These are phyloP conservation scores for Eupeodes luniger DNA, from an alignment of 2,888 invertebrate species.

Conservation along the genomic window DNA sequence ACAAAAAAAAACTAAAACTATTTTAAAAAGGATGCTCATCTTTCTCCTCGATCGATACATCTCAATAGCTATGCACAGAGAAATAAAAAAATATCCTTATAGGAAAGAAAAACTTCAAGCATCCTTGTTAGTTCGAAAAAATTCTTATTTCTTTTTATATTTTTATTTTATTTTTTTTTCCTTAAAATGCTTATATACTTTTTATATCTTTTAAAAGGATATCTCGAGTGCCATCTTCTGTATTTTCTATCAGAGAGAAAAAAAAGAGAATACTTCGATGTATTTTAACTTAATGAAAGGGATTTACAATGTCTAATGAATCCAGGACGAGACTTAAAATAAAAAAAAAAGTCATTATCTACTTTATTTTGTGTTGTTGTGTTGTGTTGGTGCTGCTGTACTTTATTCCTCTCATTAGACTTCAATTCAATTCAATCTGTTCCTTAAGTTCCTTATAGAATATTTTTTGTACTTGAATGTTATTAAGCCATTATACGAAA, in stretches of 20 bases:
- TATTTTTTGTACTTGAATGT: neutral
- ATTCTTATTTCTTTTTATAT: slow-evolving; percentile 38
- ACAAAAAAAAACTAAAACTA: neutral
- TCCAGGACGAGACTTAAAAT: slow-evolving; percentile 40
- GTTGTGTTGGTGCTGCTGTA: neutral
- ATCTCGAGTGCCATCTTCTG: slow-evolving; percentile 41
- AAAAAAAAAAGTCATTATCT: slow-evolving; percentile 63
- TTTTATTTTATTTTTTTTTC: slow-evolving; percentile 3
- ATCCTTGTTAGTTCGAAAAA: slow-evolving; percentile 66
- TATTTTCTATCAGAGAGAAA: slow-evolving; percentile 7
- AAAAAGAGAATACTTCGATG: neutral
- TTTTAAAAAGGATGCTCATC: slow-evolving; percentile 48
- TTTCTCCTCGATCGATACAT: slow-evolving; percentile 61
- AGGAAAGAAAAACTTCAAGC: slow-evolving; percentile 46
- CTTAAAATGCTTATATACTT: neutral
- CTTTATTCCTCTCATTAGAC: slow-evolving; percentile 50
- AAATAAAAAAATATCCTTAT: slow-evolving; percentile 19
- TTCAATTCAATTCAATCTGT: slow-evolving; percentile 43
- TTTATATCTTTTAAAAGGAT: slow-evolving; percentile 3
- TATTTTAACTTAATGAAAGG: slow-evolving; percentile 64
- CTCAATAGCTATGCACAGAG: slow-evolving; percentile 57
- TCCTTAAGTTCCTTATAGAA: slow-evolving; percentile 4
- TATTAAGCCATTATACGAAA: neutral
- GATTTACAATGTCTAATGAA: slow-evolving; percentile 64
- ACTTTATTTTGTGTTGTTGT: slow-evolving; percentile 19